A percentile compares a stretch with the other conserved stretches of the same genome.
Evolutionary conservation across 1,140 invertebrate species (phyloP).

Genomic region (Archegozetes longisetosus): DNA sequence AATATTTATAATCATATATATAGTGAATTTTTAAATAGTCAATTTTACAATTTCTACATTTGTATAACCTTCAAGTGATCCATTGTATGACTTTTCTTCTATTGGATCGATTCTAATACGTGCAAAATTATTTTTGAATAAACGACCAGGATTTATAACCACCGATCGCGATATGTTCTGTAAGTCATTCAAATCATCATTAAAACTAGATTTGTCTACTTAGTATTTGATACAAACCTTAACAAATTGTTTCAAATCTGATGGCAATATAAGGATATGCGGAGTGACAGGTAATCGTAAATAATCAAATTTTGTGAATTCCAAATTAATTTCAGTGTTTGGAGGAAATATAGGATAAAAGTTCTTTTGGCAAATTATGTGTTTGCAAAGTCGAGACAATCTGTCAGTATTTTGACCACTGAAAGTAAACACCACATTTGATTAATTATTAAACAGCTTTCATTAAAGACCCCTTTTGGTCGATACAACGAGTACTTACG

Average conservation of each 20-base stretch:
- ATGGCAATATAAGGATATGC: slow-evolving; percentile 65
- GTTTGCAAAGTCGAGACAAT: slow-evolving; percentile 48
- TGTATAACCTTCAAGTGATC: slow-evolving; percentile 5
- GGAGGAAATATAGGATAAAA: slow-evolving; percentile 68
- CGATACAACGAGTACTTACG: slow-evolving; percentile 42
- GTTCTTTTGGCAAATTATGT: slow-evolving; percentile 53
- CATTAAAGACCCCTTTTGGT: too few relatives aligned
- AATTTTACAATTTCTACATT: slow-evolving; percentile 14
- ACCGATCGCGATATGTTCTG: slow-evolving; percentile 54
- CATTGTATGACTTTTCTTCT: neutral
- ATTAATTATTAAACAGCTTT: slow-evolving; percentile 27
- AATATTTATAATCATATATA: too few relatives aligned
- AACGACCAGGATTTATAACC: slow-evolving; percentile 63
- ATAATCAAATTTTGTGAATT: slow-evolving; percentile 42
- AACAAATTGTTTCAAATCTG: slow-evolving; percentile 61
- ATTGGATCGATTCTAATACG: slow-evolving; percentile 25
- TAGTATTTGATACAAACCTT: slow-evolving; percentile 40
- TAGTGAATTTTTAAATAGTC: too few relatives aligned
- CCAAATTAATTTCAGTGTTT: slow-evolving; percentile 44
- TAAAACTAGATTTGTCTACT: slow-evolving; percentile 10
- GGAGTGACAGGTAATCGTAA: slow-evolving; percentile 40
- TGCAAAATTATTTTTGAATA: slow-evolving; percentile 50
- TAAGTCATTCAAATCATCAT: slow-evolving; percentile 23
- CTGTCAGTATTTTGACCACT: slow-evolving; percentile 35
- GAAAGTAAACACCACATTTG: neutral